Conservation (phyloP, 2,113 vertebrate genomes). For the Mastomys coucha region DNA sequence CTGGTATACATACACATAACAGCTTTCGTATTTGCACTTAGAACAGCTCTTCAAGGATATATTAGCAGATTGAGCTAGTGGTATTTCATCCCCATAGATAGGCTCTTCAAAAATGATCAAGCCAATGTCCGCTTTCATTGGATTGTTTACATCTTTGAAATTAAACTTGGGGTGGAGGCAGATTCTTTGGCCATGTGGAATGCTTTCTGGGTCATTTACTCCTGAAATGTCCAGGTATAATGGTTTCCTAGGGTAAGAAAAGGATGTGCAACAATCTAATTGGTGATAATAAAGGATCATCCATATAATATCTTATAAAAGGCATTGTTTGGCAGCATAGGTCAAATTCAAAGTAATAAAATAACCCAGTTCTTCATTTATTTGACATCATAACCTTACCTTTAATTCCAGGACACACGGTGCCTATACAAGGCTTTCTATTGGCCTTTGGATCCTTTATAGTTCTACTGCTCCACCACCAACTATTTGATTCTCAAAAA, state of each 20-base stretch:
- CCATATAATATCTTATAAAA: background rate
- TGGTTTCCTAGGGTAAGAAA: background rate
- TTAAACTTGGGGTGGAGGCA: conserved; percentile 22
- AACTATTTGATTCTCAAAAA: background rate
- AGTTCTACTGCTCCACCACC: background rate
- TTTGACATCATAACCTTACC: background rate
- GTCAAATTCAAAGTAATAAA: background rate
- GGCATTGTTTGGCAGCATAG: background rate
- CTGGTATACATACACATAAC: background rate
- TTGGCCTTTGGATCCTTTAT: background rate
- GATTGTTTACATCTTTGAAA: background rate
- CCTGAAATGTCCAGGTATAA: background rate
- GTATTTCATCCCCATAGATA: background rate
- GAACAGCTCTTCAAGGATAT: conserved; percentile 17
- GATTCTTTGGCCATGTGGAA: background rate
- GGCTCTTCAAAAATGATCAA: background rate
- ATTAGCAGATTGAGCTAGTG: background rate
- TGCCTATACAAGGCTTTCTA: background rate
- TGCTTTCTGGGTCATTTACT: background rate
- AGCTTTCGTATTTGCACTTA: background rate
- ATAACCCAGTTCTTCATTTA: background rate
- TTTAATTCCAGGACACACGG: background rate
- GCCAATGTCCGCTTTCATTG: conserved; percentile 4
- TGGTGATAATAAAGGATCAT: background rate
- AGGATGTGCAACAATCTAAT: background rate